Evolutionary conservation across 1,140 invertebrate species (phyloP).

Genomic region (Rhizoglyphus robini): DNA sequence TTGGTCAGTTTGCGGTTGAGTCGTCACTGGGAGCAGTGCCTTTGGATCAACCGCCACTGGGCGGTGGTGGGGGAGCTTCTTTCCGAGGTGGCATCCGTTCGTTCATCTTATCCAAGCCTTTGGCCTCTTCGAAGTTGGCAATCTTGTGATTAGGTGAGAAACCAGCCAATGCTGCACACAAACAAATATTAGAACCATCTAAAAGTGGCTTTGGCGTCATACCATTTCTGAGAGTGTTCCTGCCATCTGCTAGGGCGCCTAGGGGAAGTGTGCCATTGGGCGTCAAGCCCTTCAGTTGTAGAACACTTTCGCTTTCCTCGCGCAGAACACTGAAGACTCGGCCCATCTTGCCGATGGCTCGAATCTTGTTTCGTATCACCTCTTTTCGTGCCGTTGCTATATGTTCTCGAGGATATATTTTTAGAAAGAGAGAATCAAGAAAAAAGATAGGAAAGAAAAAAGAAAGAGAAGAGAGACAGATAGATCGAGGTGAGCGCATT

Average conservation of each 20-base stretch:
- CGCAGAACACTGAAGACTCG: constrained; percentile 95
- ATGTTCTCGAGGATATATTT: constrained; percentile 44
- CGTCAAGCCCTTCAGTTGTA: constrained; percentile 96
- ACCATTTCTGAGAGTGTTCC: constrained; percentile 89
- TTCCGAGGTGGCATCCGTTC: constrained; percentile 90
- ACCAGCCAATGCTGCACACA: constrained; percentile 70
- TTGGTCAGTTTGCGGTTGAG: neutral
- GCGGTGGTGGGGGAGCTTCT: constrained; percentile 18
- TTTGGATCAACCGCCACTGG: neutral
- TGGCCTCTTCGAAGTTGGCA: constrained; percentile 95
- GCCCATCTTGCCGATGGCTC: constrained; percentile 99
- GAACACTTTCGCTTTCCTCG: constrained; percentile 97
- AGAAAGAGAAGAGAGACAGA: constrained; percentile 17
- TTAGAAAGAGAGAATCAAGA: constrained; percentile 13
- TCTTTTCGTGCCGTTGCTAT: constrained; percentile 93
- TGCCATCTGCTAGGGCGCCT: constrained; percentile 91
- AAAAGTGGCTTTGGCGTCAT: constrained; percentile 26
- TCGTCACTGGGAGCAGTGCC: neutral
- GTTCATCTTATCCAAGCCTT: constrained; percentile 96
- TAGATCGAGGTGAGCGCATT: constrained; percentile 13
- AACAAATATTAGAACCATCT: constrained; percentile 1
- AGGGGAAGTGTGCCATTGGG: constrained; percentile 93
- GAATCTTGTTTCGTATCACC: constrained; percentile 97
- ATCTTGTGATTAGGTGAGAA: constrained; percentile 98
- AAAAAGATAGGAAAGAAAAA: constrained; percentile 16